These are phyloP conservation scores for Poecile atricapillus DNA, from an alignment of 2,113 vertebrate genomes.

Conservation along the genomic window DNA sequence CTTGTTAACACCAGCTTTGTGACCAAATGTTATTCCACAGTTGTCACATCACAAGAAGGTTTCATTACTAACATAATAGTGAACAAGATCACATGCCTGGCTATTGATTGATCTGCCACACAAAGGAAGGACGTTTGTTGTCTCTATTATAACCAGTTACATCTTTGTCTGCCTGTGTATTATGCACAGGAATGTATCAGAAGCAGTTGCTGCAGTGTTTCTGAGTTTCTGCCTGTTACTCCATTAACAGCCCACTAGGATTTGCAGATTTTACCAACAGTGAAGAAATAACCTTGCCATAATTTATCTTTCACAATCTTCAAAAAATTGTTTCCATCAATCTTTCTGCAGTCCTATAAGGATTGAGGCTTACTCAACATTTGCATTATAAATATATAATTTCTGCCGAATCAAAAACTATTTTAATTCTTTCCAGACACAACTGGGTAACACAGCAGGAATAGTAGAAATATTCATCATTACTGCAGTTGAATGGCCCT, in stretches of 20 bases:
- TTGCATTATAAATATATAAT: slow-evolving; percentile 49
- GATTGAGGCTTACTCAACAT: not conserved
- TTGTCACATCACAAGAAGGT: slow-evolving; percentile 79
- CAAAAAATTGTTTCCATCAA: slow-evolving; percentile 36
- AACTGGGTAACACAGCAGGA: slow-evolving; percentile 15
- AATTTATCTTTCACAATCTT: slow-evolving; percentile 10
- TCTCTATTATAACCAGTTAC: slow-evolving; percentile 70
- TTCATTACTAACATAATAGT: slow-evolving; percentile 79
- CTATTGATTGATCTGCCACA: slow-evolving; percentile 81
- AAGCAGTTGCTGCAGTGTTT: slow-evolving; percentile 18
- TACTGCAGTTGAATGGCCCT: not conserved
- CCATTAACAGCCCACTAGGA: slow-evolving; percentile 52
- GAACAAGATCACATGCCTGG: slow-evolving; percentile 76
- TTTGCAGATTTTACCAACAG: slow-evolving; percentile 48
- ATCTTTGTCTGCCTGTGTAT: slow-evolving; percentile 59
- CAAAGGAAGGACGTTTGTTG: slow-evolving; percentile 73
- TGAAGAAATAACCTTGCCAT: slow-evolving; percentile 21
- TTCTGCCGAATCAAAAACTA: slow-evolving; percentile 60
- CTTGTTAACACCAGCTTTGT: slow-evolving; percentile 81
- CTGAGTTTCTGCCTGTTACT: slow-evolving; percentile 35
- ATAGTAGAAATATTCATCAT: not conserved
- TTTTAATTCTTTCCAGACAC: slow-evolving; percentile 9
- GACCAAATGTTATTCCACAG: slow-evolving; percentile 80
- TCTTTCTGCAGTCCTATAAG: not conserved
- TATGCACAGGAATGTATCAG: slow-evolving; percentile 46